phyloP scores from a whole-genome alignment of 2,888 invertebrate genomes.

The Nebria salina region DNA sequence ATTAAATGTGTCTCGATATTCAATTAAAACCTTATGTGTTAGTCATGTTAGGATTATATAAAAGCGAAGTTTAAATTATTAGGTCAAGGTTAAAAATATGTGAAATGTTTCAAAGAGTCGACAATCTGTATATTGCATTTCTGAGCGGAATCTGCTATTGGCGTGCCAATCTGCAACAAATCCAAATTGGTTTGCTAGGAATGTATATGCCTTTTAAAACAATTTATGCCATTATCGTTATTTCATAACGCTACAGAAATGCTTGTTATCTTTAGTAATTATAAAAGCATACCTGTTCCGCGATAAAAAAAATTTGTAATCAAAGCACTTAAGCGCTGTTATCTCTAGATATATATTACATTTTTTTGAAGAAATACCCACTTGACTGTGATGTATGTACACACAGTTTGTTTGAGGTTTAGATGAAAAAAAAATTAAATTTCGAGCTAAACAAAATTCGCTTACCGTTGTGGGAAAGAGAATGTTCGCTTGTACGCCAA shows the following conservation, averaged over 20 bases:
- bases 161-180: no score
- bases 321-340: background rate
- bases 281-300: background rate
- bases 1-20: no score
- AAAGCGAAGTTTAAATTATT: no score
- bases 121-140: no score
- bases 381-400: background rate
- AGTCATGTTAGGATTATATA: background rate
- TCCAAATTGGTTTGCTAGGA: no score
- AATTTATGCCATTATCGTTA: no score
- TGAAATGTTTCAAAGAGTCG: no score
- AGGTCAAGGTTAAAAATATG: no score
- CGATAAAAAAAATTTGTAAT: background rate
- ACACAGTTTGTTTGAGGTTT: no score
- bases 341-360: background rate
- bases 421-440: no score
- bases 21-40: background rate
- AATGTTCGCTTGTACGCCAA: constrained; percentile 17
- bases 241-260: background rate
- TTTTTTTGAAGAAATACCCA: background rate
- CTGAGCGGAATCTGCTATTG: no score
- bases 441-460: background rate
- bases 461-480: constrained; percentile 15
- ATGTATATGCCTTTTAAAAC: no score
- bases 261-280: background rate